phyloP scores from a whole-genome alignment of 2,888 invertebrate species.

The Phlogophora meticulosa region DNA sequence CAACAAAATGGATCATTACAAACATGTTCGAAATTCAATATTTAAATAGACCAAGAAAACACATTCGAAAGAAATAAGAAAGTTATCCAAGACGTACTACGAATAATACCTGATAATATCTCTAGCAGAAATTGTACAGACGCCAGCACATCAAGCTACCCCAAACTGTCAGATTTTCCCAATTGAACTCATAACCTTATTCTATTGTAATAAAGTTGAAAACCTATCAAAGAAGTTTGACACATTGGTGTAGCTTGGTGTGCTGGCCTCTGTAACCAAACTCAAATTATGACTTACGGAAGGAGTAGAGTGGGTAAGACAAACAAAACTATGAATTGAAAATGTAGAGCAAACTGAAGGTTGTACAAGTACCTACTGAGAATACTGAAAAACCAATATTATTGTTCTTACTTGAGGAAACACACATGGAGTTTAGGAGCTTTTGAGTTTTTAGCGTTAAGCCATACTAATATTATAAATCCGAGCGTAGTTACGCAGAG shows the following conservation, averaged over 20 bases:
- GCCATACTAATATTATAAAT: neutral
- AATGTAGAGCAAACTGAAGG: conserved; percentile 10
- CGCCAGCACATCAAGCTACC: too few relatives aligned
- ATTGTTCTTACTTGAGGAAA: neutral
- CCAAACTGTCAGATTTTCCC: too few relatives aligned
- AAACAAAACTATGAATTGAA: conserved; percentile 54
- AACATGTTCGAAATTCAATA: too few relatives aligned
- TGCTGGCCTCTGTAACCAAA: too few relatives aligned
- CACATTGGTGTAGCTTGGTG: too few relatives aligned
- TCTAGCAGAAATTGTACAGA: conserved; percentile 30
- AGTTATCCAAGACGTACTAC: neutral
- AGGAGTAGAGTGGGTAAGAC: conserved; percentile 4
- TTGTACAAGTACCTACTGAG: conserved; percentile 17
- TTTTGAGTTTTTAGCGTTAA: neutral
- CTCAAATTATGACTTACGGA: conserved; percentile 22
- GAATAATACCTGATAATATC: conserved; percentile 5
- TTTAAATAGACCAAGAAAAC: too few relatives aligned
- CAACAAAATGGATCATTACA: too few relatives aligned
- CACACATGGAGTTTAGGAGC: neutral
- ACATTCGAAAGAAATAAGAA: too few relatives aligned
- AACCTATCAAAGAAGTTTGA: too few relatives aligned
- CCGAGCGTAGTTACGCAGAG: too few relatives aligned
- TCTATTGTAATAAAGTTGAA: too few relatives aligned
- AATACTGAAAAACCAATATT: conserved; percentile 30
- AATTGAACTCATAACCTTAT: too few relatives aligned